Evolutionary conservation across 2,113 vertebrate genomes (phyloP), one percentile per base, ranked within the genome.

Genomic region (Geothlypis trichas): DNA sequence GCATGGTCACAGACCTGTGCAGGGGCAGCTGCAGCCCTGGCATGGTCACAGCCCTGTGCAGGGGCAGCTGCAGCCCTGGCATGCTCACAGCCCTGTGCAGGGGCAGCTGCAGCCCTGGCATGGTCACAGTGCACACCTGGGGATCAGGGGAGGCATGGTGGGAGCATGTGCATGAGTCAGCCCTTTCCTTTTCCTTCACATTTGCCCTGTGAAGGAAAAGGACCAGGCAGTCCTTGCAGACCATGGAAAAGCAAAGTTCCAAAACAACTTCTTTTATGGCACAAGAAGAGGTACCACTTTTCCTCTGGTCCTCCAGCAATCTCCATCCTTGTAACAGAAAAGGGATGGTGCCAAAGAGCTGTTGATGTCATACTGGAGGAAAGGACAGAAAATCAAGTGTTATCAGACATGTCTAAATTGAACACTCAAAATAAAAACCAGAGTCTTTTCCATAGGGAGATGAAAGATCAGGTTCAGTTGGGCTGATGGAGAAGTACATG

Each of bases 61-160:
- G 15, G 19, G 44, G 44, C 19, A 44, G 7, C 18, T 8, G 28
- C 22, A 20, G 7, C 2, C 16, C 28, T n/a, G 44, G 10, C 44
- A 20, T 46, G 2, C 9, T 9, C 44, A 46, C 44, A 20, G 44
- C 44, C 3, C 44, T 46, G 44, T 46, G 19, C 44, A 20, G 19
- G 19, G 44, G 19, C 44, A 46, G 44, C 44, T 46, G 44, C 19
- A 21, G 19, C 19, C 44, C 44, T 44, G 44, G 44, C 44, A 46
- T 46, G 2, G 19, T 41, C 39, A 41, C 39, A 87, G 30, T 11
- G 5, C 15, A 3, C 4, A 3, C 4, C 6, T 35, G 22, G 5
- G 20, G 2, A 37, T 33, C 24, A 46, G 42, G 13, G 27, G 54
- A 65, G 33, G 35, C 49, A 52, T 0, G 0, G 14, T 7, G 12